Conservation (phyloP, 2,797 vertebrate species). For the Gambelia wislizenii region DNA sequence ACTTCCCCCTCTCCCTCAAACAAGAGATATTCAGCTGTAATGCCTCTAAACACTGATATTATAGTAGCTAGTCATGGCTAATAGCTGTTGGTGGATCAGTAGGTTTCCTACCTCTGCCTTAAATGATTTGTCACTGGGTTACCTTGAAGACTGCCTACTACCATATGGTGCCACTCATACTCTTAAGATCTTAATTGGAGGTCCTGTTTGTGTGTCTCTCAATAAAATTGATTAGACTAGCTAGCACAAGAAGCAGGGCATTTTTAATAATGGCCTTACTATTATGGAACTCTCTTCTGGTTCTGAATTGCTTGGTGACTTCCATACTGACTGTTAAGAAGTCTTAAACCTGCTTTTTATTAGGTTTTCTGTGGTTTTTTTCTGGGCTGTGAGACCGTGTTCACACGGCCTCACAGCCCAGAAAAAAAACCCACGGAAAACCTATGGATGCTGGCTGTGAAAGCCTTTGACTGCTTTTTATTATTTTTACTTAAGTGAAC, state of each 20-base stretch:
- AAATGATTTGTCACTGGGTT: neutral
- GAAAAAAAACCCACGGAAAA: too few relatives aligned
- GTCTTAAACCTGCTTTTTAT: neutral
- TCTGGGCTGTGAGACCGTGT: too few relatives aligned
- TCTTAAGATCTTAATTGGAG: neutral
- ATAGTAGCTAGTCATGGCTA: neutral
- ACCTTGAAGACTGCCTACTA: neutral
- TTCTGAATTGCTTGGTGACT: neutral
- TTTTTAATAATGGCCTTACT: neutral
- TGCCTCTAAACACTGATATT: neutral
- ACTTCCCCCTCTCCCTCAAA: neutral
- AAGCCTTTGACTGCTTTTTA: too few relatives aligned
- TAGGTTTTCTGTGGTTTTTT: too few relatives aligned
- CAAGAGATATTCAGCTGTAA: neutral
- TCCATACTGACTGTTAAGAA: neutral
- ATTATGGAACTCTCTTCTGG: too few relatives aligned
- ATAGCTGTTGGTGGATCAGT: neutral
- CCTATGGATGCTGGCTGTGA: too few relatives aligned
- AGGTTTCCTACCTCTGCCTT: neutral
- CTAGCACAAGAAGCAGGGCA: neutral
- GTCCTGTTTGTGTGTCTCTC: neutral
- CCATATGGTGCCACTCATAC: neutral
- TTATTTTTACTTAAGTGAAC: too few relatives aligned
- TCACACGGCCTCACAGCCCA: too few relatives aligned
- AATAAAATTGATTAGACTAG: neutral